These are phyloP conservation scores for Proales similis DNA, from an alignment of 1,140 invertebrate genomes.

Conservation along the genomic window DNA sequence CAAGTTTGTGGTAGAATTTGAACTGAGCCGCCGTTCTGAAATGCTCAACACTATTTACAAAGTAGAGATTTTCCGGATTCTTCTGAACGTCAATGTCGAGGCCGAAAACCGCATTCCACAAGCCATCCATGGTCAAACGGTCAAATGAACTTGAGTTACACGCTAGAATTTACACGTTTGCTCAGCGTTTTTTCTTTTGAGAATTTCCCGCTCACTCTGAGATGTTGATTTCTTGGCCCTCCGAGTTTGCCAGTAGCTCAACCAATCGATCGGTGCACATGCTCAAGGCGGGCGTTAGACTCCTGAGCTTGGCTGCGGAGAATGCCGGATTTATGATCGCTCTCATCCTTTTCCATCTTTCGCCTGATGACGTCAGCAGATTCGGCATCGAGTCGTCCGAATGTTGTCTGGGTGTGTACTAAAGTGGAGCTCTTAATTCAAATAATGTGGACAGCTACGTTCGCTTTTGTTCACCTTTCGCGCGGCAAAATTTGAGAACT, in stretches of 20 bases:
- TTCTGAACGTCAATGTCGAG: slow-evolving; percentile 17
- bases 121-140: slow-evolving; percentile 31
- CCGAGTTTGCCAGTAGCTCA: slow-evolving; percentile 41
- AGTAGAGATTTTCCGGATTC: slow-evolving; percentile 15
- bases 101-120: slow-evolving; percentile 30
- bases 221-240: slow-evolving; percentile 42
- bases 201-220: slow-evolving; percentile 42
- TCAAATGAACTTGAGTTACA: slow-evolving; percentile 1
- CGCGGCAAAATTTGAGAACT: slow-evolving; percentile 54
- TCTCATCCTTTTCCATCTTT: slow-evolving; percentile 57
- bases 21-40: slow-evolving; percentile 4
- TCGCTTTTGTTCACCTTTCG: slow-evolving; percentile 45
- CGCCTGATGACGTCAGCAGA: slow-evolving; percentile 42
- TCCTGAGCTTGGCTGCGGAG: slow-evolving; percentile 58
- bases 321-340: slow-evolving; percentile 59
- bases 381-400: slow-evolving; percentile 7
- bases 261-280: slow-evolving; percentile 43
- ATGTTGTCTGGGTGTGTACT: slow-evolving; percentile 1
- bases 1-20: neutral
- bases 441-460: neutral
- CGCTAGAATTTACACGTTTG: slow-evolving; percentile 16
- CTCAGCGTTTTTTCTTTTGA: neutral
- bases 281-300: slow-evolving; percentile 45
- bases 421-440: neutral
- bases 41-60: neutral